A percentile compares a stretch with the other conserved stretches of the same genome.
These are phyloP conservation scores for Pogonomyrmex barbatus DNA, from an alignment of 1,140 invertebrate species.

Conservation along the genomic window DNA sequence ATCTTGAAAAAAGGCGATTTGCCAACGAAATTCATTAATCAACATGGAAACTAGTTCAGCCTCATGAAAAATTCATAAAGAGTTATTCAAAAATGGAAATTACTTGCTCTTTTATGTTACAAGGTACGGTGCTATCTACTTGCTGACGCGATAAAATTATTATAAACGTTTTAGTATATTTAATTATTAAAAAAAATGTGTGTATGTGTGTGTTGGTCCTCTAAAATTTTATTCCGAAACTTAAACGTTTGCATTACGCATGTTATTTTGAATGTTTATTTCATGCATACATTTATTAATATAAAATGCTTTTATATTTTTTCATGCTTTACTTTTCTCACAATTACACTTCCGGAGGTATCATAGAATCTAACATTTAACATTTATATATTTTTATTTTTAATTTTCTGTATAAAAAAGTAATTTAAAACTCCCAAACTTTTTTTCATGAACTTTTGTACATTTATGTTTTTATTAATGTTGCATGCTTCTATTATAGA, in stretches of 20 bases:
- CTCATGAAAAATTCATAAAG: slow-evolving; percentile 60
- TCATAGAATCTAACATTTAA: background rate
- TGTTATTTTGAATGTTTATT: slow-evolving; percentile 3
- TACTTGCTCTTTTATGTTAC: slow-evolving; percentile 58
- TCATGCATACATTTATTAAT: slow-evolving; percentile 26
- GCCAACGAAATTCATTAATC: slow-evolving; percentile 58
- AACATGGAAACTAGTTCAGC: slow-evolving; percentile 43
- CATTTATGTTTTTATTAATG: slow-evolving; percentile 6
- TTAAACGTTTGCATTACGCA: slow-evolving; percentile 16
- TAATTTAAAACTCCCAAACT: background rate
- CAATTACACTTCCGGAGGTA: background rate
- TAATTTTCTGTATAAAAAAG: background rate
- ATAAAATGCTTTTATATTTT: slow-evolving; percentile 10
- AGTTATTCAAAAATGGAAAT: slow-evolving; percentile 57
- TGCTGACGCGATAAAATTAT: slow-evolving; percentile 47
- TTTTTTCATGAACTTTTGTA: background rate
- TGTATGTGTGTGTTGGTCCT: slow-evolving; percentile 7
- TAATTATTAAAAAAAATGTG: slow-evolving; percentile 33
- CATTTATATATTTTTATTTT: background rate
- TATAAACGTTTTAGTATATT: slow-evolving; percentile 43
- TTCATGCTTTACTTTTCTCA: background rate
- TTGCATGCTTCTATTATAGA: background rate
- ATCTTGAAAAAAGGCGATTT: slow-evolving; percentile 46
- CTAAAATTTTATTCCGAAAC: background rate
- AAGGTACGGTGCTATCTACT: slow-evolving; percentile 10